Evolutionary conservation across 2,797 vertebrate genomes (phyloP), one percentile per base, ranked within the genome.

Genomic region (Sebastolobus alascanus): DNA sequence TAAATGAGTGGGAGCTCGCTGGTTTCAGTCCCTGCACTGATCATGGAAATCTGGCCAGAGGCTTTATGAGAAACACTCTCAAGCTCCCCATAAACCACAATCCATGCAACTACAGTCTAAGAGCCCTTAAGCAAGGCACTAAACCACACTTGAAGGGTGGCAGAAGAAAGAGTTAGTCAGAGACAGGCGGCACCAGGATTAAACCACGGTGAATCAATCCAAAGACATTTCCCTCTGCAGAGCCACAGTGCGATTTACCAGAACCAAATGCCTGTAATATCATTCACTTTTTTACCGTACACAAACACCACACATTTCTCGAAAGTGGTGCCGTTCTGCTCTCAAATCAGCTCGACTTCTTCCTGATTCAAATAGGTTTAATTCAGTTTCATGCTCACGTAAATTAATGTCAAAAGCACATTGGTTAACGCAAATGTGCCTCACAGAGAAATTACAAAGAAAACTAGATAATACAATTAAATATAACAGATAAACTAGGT

Each of bases 1-100:
- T 65, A 75, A 75, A 68, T 77, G 52, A 83, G 74, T 69, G 35
- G 38, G 64, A 83, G 77, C 56, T 80, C 27, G 1, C 54, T 67
- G 56, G 31, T 77, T 84, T 83, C 46, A 71, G 72, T 78, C 27
- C 10, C 52, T 73, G 59, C 25, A 55, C 68, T 69, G 16, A 25
- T 75, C 63, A 31, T 54, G 61, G 61, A 77, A 79, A 73, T 67
- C 61, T 67, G 38, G n/a, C 67, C 55, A 18, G 14, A 73, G 64
- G 10, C 37, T 52, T 43, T 37, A 43, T 8, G 20, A 68, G 64
- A 79, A 70, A 35, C 22, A 37, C 20, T 38, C n/a, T 29, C 8
- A 38, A 37, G 9, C 55, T 79, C 4, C 31, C 35, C 22, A 35
- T 22, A 71, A 31, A 54, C 54, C 27, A 35, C 33, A 67, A 4